These are phyloP conservation scores for Drosophila bocqueti DNA, from an alignment of 1,140 invertebrate species.

Conservation along the genomic window DNA sequence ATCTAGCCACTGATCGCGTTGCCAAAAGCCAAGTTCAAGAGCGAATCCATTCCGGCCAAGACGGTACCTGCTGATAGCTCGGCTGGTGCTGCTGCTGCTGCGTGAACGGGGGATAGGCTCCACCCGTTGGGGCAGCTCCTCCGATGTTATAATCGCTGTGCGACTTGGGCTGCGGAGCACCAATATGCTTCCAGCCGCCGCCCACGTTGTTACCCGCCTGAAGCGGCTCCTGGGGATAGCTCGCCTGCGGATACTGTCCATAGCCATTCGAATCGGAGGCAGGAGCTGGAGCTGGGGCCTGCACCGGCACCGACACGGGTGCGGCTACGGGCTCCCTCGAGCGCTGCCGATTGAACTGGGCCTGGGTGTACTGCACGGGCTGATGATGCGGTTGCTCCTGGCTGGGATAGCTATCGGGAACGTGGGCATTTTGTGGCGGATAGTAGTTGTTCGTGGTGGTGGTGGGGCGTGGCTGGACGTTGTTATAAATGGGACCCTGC, in stretches of 20 bases:
- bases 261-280: constrained; percentile 29
- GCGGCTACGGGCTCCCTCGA: constrained; percentile 59
- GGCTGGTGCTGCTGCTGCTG: constrained; percentile 54
- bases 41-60: constrained; percentile 49
- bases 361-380: constrained; percentile 78
- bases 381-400: constrained; percentile 32
- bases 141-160: constrained; percentile 46
- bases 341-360: constrained; percentile 74
- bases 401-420: constrained; percentile 59
- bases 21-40: constrained; percentile 54
- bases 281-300: constrained; percentile 39
- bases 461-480: constrained; percentile 63
- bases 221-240: constrained; percentile 29
- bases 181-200: constrained; percentile 77
- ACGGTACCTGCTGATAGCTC: constrained; percentile 82
- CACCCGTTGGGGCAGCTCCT: constrained; percentile 28
- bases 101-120: constrained; percentile 32
- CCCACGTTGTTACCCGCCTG: constrained; percentile 37
- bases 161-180: constrained; percentile 64
- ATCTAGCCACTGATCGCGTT: constrained; percentile 38
- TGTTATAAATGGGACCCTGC: constrained; percentile 83
- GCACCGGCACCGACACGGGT: constrained; percentile 2
- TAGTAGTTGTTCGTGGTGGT: constrained; percentile 38
- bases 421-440: constrained; percentile 45
- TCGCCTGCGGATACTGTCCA: constrained; percentile 35